Conservation (phyloP, 2,888 invertebrate genomes). For the Tanaodytes sp. region DNA sequence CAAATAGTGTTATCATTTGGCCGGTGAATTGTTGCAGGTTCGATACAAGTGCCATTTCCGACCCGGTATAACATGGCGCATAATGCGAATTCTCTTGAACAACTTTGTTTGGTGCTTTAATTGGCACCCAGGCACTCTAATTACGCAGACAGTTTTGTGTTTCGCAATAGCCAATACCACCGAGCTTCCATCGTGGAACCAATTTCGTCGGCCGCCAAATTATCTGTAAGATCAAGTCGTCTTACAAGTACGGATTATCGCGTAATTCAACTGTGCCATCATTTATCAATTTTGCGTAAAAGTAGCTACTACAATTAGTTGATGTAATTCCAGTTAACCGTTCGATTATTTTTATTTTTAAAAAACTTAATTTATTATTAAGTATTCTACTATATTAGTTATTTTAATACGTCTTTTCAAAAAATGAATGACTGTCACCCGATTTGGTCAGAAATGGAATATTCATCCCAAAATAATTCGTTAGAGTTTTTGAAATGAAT, state of each 20-base stretch:
- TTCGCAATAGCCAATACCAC: slow-evolving; percentile 36
- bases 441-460: too few relatives aligned
- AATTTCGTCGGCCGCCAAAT: slow-evolving; percentile 38
- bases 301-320: too few relatives aligned
- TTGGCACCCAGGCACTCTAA: slow-evolving; percentile 50
- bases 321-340: too few relatives aligned
- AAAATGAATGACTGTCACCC: too few relatives aligned
- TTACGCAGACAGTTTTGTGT: slow-evolving; percentile 49
- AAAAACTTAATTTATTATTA: too few relatives aligned
- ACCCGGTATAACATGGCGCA: slow-evolving; percentile 28
- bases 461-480: too few relatives aligned
- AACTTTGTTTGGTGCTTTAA: slow-evolving; percentile 55
- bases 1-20: slow-evolving; percentile 35
- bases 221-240: slow-evolving; percentile 30
- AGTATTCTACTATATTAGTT: too few relatives aligned
- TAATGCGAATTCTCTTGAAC: slow-evolving; percentile 39
- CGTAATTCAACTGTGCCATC: too few relatives aligned
- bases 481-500: too few relatives aligned
- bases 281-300: too few relatives aligned
- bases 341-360: too few relatives aligned
- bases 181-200: slow-evolving; percentile 33
- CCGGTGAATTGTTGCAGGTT: slow-evolving; percentile 11
- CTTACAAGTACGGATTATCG: neutral
- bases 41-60: slow-evolving; percentile 6
- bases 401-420: too few relatives aligned